A percentile compares a stretch with the other conserved stretches of the same genome.
These are phyloP conservation scores for Eupleurogrammus muticus DNA, from an alignment of 2,797 vertebrate genomes.

Conservation along the genomic window DNA sequence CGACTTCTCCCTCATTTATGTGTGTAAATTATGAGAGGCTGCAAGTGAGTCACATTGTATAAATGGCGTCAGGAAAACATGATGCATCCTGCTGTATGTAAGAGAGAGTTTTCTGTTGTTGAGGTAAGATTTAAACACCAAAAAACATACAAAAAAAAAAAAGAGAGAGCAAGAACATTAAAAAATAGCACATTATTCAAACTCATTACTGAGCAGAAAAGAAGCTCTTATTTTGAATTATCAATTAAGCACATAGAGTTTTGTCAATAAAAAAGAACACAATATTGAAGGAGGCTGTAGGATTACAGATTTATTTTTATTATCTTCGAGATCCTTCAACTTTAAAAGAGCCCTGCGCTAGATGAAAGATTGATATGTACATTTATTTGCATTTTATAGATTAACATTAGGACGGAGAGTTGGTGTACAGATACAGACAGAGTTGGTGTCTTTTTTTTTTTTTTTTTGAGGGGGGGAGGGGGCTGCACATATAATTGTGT, in stretches of 20 bases:
- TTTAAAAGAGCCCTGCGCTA: conserved; percentile 65
- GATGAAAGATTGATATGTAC: conserved; percentile 56
- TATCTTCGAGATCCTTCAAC: conserved; percentile 49
- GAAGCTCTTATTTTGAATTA: conserved; percentile 55
- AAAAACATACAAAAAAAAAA: neutral
- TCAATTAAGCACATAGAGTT: conserved; percentile 59
- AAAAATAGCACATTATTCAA: conserved; percentile 59
- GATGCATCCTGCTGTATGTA: conserved; percentile 43
- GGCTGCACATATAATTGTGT: conserved; percentile 30
- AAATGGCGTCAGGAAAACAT: conserved; percentile 58
- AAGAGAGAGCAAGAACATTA: no score
- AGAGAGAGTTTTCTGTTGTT: conserved; percentile 37
- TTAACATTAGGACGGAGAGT: conserved; percentile 64
- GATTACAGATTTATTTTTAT: conserved; percentile 65
- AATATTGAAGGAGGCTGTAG: conserved; percentile 57
- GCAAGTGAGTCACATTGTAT: conserved; percentile 53
- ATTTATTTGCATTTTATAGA: conserved; percentile 77
- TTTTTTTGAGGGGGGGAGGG: neutral
- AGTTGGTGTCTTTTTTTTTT: conserved; percentile 30
- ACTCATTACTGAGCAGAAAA: conserved; percentile 42
- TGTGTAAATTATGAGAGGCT: conserved; percentile 53
- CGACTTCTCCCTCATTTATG: conserved; percentile 52
- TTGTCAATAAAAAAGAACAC: conserved; percentile 49
- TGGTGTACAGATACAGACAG: conserved; percentile 62
- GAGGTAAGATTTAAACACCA: conserved; percentile 8